phyloP scores from a whole-genome alignment of 1,140 invertebrate genomes.

The Habropoda laboriosa region DNA sequence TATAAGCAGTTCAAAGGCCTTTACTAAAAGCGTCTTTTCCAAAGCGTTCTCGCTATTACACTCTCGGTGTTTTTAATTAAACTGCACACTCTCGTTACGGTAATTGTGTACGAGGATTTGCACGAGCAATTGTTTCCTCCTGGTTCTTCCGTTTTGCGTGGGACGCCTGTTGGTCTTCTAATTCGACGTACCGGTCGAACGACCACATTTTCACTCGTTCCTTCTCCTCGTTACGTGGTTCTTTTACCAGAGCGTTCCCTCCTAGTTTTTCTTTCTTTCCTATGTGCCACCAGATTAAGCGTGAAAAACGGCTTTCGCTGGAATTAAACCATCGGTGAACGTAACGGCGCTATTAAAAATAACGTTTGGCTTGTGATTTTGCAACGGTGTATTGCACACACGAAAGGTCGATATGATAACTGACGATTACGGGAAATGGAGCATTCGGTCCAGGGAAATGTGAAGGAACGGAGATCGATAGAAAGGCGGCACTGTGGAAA shows the following conservation, averaged over 20 bases:
- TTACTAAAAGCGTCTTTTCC: background rate
- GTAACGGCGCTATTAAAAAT: background rate
- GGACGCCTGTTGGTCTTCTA: background rate
- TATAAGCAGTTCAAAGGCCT: background rate
- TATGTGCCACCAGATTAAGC: fast-evolving
- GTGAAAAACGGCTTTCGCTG: background rate
- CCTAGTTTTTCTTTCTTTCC: background rate
- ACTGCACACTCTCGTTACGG: background rate
- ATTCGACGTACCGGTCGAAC: background rate
- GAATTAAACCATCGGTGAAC: conserved; percentile 2
- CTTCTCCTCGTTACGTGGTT: background rate
- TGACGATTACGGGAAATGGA: background rate
- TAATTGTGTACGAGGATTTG: background rate
- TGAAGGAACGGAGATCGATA: background rate
- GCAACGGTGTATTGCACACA: background rate
- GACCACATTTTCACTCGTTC: background rate
- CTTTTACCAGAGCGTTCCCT: background rate
- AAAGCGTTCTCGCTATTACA: background rate
- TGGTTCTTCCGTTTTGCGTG: background rate
- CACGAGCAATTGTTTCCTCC: background rate
- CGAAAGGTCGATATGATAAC: no score
- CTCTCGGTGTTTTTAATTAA: background rate
- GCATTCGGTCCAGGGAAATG: background rate
- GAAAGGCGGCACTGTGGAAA: background rate
- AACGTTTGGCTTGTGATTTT: background rate